Base-by-base conservation (phyloP, 2,113 vertebrate genomes). In the Hippopotamus amphibius region DNA sequence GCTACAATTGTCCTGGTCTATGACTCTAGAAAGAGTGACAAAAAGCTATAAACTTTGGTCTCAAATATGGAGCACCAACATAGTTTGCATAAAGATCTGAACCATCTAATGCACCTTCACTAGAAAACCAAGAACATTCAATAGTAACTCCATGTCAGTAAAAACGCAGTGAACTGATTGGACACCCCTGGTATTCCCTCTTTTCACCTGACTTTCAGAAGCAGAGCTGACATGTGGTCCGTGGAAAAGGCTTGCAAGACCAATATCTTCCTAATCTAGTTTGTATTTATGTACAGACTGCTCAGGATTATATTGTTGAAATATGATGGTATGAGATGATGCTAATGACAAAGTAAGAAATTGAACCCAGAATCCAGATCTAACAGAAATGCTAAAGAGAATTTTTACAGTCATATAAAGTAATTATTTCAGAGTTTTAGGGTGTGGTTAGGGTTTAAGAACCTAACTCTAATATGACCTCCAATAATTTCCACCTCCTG, bases 351-450 rank as follows among this genome's bases (percentile, higher is more conserved):
- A 28, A 43, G 21, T 63, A 74, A 82, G 68, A 77, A 81, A 50
- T 26, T 65, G 19, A 97, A 88, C 19, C 28, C 16, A 66, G 66
- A 95, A 53, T 26, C 14, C 43, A 53, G 22, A 81, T 48, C 57
- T 33, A 74, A 71, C 2, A 88, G 53, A 83, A 61, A n/a, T 13
- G 19, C 26, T 76, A 53, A 63, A 26, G n/a, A 59, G 6, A 88
- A 57, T 21, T 79, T 95, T 80, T 57, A 46, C 4, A 43, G 22
- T 88, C 13, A 11, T 59, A 68, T 61, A 41, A 46, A 22, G 7
- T 66, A 63, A 91, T 46, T 85, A 76, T 79, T 87, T 96, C 43
- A 72, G 84, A 74, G 30, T 37, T 90, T 72, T 48, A 53, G 33
- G 8, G 5, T 92, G 9, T 72, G 3, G 26, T 83, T 61, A 43